A percentile compares a stretch with the other conserved stretches of the same genome.
phyloP scores from a whole-genome alignment of 1,140 invertebrate species.

The Lasioglossum albipes region DNA sequence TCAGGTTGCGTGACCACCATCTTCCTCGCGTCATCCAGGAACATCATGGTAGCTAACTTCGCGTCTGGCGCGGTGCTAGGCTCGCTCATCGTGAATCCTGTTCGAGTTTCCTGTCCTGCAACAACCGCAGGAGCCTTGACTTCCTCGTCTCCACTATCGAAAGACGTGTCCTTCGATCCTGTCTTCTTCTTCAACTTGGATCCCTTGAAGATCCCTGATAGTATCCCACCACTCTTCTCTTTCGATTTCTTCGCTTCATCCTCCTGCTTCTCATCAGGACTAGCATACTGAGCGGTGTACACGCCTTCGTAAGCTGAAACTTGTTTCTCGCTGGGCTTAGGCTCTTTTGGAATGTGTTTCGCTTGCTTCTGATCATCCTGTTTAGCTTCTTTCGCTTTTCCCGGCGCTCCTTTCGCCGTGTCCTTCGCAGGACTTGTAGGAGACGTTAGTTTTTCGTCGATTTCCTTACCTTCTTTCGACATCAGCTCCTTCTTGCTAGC shows the following conservation, averaged over 20 bases:
- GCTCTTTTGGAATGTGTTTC: conserved; percentile 28
- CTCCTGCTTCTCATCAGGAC: conserved; percentile 65
- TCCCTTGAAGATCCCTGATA: conserved; percentile 76
- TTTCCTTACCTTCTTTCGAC: conserved; percentile 70
- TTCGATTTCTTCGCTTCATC: conserved; percentile 73
- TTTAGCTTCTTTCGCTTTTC: conserved; percentile 10
- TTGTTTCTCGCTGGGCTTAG: conserved; percentile 14
- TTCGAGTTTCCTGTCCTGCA: background rate
- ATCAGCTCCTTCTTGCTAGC: conserved; percentile 67
- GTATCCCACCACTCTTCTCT: conserved; percentile 72
- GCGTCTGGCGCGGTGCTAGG: conserved; percentile 9
- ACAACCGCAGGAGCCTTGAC: conserved; percentile 25
- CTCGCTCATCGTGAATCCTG: conserved; percentile 15
- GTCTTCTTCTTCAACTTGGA: conserved; percentile 71
- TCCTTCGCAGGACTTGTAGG: background rate
- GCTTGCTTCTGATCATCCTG: background rate
- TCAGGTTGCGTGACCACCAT: conserved; percentile 26
- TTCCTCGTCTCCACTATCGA: conserved; percentile 72
- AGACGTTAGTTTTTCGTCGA: conserved; percentile 62
- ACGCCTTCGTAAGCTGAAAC: conserved; percentile 68
- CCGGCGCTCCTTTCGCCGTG: conserved; percentile 15
- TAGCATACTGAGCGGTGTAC: conserved; percentile 61
- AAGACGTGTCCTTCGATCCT: conserved; percentile 71
- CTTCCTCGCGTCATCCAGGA: conserved; percentile 61
- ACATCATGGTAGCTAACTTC: conserved; percentile 53